Evolutionary conservation across 1,140 invertebrate species (phyloP), one percentile per base, ranked within the genome.

Genomic region (Conus betulinus): DNA sequence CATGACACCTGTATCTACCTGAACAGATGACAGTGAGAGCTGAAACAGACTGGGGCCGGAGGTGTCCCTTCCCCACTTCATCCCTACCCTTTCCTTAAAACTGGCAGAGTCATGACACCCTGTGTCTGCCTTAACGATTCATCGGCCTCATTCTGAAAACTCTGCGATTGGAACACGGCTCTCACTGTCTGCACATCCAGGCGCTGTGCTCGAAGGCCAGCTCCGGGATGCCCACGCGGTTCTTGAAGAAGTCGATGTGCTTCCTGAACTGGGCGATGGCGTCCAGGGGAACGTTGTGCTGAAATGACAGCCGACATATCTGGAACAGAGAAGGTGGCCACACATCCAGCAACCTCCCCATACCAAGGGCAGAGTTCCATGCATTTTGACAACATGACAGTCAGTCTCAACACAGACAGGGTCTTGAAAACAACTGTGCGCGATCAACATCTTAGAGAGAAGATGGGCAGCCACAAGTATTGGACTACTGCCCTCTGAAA

Each of bases 151-250:
- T 39, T 39, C 39, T 39, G 39, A 39, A 39, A 39, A 39, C 39
- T 39, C 39, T 39, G 39, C 3, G 39, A 39, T 39, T 39, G 39
- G 39, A 39, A 39, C 39, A 39, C 39, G 39, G 3, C 76, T 95
- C 96, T 96, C 96, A 99, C 96, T 99, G 99, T 96, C 97, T 97
- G n/a, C 98, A 97, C 94, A 99, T 97, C 98, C 99, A 99, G 7
- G 98, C 98, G 96, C 98, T 97, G 95, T 99, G 98, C 94, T 99
- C 99, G 96, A 99, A 96, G 6, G 97, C 96, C 55, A 99, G 95
- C 89, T 99, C 98, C 88, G 97, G 96, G 27, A 98, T 94, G 89
- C 96, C 96, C 87, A 97, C 96, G 93, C 97, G 96, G 53, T 96
- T 96, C 93, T 97, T 98, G 94, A 98, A 99, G 91, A 97, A 97